These are phyloP conservation scores for Drosophila bifasciata DNA, from an alignment of 1,140 invertebrate species.

Conservation along the genomic window DNA sequence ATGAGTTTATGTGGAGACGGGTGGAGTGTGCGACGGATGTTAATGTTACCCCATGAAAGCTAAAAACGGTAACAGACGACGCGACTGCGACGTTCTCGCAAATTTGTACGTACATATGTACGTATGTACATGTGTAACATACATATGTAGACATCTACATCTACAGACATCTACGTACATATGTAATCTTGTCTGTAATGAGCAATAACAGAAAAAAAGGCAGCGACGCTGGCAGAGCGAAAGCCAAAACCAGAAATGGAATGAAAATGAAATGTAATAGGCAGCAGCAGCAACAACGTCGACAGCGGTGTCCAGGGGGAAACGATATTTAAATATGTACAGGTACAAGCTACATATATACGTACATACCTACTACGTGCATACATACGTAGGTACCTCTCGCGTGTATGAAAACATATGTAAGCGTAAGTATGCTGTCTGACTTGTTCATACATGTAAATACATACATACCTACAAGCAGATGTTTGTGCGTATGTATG, in stretches of 20 bases:
- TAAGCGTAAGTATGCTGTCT: slow-evolving; percentile 21
- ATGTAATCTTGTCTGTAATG: slow-evolving; percentile 58
- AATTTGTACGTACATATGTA: slow-evolving; percentile 56
- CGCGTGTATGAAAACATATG: slow-evolving; percentile 3
- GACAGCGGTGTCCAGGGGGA: slow-evolving; percentile 16
- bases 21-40: slow-evolving; percentile 23
- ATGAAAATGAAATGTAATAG: slow-evolving; percentile 74
- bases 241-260: slow-evolving; percentile 74
- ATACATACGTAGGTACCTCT: slow-evolving; percentile 6
- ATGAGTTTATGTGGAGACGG: slow-evolving; percentile 48
- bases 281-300: slow-evolving; percentile 31
- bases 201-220: slow-evolving; percentile 34
- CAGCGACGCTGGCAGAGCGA: slow-evolving; percentile 28
- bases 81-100: slow-evolving; percentile 61
- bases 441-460: slow-evolving; percentile 20
- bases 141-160: slow-evolving; percentile 23
- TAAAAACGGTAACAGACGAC: slow-evolving; percentile 72
- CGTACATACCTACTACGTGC: slow-evolving; percentile 14
- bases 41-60: slow-evolving; percentile 69
- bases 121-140: slow-evolving; percentile 30
- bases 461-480: slow-evolving; percentile 25
- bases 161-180: slow-evolving; percentile 5
- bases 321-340: slow-evolving; percentile 46
- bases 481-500: slow-evolving; percentile 16
- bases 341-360: slow-evolving; percentile 5